Percentiles rank a stretch among this genome's conserved stretches.
These are phyloP conservation scores for Tachysurus fulvidraco DNA, from an alignment of 2,113 vertebrate genomes.

Conservation along the genomic window DNA sequence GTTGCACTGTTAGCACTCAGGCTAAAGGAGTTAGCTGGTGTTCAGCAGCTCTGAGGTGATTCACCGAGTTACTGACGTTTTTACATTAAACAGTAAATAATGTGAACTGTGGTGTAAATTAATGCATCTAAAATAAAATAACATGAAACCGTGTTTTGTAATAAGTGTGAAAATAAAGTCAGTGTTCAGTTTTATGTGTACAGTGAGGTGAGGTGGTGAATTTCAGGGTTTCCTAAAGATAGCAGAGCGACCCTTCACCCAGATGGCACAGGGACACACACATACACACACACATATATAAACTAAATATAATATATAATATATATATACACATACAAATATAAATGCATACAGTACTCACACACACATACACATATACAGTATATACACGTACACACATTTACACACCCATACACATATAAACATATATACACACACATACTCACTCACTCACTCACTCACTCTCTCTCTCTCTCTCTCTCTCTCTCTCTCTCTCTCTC, in stretches of 20 bases:
- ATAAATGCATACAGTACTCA: background rate
- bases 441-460: background rate
- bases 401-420: background rate
- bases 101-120: too few relatives aligned
- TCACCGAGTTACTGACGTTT: background rate
- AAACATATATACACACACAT: background rate
- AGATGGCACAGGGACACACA: constrained; percentile 8
- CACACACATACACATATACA: background rate
- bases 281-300: background rate
- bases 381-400: background rate
- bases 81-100: background rate
- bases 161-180: too few relatives aligned
- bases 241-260: constrained; percentile 44
- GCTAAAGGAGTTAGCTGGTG: background rate
- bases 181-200: too few relatives aligned
- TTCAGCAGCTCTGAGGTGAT: background rate
- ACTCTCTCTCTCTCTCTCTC: too few relatives aligned
- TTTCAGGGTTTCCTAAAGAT: too few relatives aligned
- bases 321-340: background rate
- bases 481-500: too few relatives aligned
- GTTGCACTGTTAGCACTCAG: background rate
- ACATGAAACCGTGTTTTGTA: too few relatives aligned
- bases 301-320: background rate
- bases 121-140: too few relatives aligned
- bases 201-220: too few relatives aligned